Percentiles rank a stretch among this genome's conserved stretches.
These are phyloP conservation scores for Mactra quadrangularis DNA, from an alignment of 1,140 invertebrate species.

Conservation along the genomic window DNA sequence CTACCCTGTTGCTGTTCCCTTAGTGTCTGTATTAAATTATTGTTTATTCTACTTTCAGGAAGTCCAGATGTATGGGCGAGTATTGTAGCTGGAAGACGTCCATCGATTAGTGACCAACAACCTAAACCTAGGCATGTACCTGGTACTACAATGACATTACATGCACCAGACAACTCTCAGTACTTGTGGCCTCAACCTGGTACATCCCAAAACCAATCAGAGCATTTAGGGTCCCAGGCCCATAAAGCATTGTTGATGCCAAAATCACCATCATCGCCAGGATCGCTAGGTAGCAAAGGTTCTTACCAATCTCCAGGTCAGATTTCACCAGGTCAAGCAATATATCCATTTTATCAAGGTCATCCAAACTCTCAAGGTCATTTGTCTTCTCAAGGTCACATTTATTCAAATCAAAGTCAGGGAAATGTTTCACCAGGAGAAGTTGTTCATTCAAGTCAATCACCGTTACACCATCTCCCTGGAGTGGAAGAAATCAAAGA, in stretches of 20 bases:
- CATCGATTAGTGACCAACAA: conserved; percentile 53
- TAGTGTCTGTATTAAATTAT: too few relatives aligned
- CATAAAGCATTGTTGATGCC: not conserved
- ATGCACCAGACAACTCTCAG: conserved; percentile 27
- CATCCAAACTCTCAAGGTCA: conserved; percentile 29
- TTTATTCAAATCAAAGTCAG: not conserved
- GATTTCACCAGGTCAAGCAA: conserved; percentile 23
- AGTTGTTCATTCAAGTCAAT: not conserved
- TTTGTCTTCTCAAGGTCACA: not conserved
- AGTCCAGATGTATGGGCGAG: conserved; percentile 74
- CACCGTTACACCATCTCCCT: not conserved
- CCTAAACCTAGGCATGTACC: conserved; percentile 67
- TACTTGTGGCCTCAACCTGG: not conserved
- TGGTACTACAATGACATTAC: conserved; percentile 62
- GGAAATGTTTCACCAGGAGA: conserved; percentile 33
- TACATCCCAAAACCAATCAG: conserved; percentile 37
- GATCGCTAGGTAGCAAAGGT: conserved; percentile 18
- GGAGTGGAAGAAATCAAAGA: not conserved
- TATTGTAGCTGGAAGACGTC: conserved; percentile 74
- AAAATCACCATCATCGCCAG: conserved; percentile 51
- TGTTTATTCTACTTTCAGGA: conserved; percentile 57
- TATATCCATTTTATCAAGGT: not conserved
- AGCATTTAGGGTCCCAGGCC: conserved; percentile 1
- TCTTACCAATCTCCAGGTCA: conserved; percentile 48
- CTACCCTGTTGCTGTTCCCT: too few relatives aligned